Conservation (phyloP, 2,888 invertebrate genomes). For the Megaustenia siamemsis region DNA sequence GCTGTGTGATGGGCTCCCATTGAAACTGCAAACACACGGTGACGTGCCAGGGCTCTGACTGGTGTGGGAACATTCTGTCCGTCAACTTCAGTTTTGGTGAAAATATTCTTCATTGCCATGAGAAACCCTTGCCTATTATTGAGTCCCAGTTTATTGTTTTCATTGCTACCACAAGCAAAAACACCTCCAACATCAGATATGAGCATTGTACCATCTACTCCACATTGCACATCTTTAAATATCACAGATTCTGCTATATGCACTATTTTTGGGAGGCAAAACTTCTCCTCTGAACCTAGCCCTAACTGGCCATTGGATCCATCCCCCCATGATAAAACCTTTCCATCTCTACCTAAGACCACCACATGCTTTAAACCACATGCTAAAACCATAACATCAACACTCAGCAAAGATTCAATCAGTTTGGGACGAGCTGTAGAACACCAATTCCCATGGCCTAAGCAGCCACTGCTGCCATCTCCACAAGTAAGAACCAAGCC, state of each 20-base stretch:
- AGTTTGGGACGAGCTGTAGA: conserved; percentile 83
- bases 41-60: conserved; percentile 82
- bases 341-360: conserved; percentile 84
- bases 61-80: conserved; percentile 80
- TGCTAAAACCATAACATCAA: conserved; percentile 84
- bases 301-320: conserved; percentile 85
- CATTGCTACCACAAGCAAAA: conserved; percentile 85
- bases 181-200: conserved; percentile 84
- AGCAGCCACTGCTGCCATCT: conserved; percentile 83
- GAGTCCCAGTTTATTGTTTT: conserved; percentile 85
- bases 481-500: conserved; percentile 87
- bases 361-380: conserved; percentile 85
- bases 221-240: conserved; percentile 83
- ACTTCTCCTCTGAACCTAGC: conserved; percentile 82
- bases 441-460: conserved; percentile 85
- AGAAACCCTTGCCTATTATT: conserved; percentile 81
- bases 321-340: conserved; percentile 86
- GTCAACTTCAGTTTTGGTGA: conserved; percentile 81
- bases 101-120: conserved; percentile 81
- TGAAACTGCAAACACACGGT: conserved; percentile 83
- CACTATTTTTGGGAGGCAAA: conserved; percentile 81
- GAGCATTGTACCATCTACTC: conserved; percentile 84
- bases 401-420: conserved; percentile 82
- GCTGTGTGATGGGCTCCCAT: conserved; percentile 85
- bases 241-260: conserved; percentile 81